Percentiles rank a stretch among this genome's conserved stretches.
Evolutionary conservation across 1,140 invertebrate genomes (phyloP).

Genomic region (Subanguina moxae): DNA sequence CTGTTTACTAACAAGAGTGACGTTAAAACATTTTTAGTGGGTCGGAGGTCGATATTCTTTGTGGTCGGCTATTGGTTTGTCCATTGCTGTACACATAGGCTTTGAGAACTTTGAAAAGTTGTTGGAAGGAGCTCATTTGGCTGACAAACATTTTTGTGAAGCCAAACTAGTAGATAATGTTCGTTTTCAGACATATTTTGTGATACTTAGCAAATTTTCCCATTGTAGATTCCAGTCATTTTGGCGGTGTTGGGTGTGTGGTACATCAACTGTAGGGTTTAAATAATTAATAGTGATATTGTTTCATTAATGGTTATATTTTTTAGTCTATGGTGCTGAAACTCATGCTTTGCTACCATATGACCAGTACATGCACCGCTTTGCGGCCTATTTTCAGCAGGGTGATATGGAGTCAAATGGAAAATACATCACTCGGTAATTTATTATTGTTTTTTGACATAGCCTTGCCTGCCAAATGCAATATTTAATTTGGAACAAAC

Average conservation of each 20-base stretch:
- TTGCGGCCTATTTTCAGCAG: conserved; percentile 99
- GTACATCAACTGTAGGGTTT: conserved; percentile 78
- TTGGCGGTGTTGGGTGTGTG: conserved; percentile 88
- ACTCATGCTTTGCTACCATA: conserved; percentile 93
- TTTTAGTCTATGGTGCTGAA: conserved; percentile 73
- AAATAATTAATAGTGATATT: too few species aligned
- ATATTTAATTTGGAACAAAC: too few species aligned
- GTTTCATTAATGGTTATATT: too few species aligned
- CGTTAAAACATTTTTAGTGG: conserved; percentile 72
- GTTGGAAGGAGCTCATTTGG: conserved; percentile 80
- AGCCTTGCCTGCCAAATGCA: too few species aligned
- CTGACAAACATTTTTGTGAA: conserved; percentile 87
- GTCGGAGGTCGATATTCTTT: conserved; percentile 89
- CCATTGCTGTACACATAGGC: conserved; percentile 81
- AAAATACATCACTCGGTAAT: conserved; percentile 69
- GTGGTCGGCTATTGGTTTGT: conserved; percentile 96
- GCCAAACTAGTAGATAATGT: conserved; percentile 90
- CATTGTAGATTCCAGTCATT: conserved; percentile 80
- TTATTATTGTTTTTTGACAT: conserved; percentile 15
- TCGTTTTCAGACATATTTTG: conserved; percentile 56
- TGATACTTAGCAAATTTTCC: background rate
- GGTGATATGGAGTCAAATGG: conserved; percentile 99
- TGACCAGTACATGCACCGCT: conserved; percentile 94
- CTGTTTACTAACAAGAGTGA: too few species aligned
- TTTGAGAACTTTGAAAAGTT: conserved; percentile 92